Base-by-base conservation (phyloP, 1,140 invertebrate species). In the Tetraneura akinire region DNA sequence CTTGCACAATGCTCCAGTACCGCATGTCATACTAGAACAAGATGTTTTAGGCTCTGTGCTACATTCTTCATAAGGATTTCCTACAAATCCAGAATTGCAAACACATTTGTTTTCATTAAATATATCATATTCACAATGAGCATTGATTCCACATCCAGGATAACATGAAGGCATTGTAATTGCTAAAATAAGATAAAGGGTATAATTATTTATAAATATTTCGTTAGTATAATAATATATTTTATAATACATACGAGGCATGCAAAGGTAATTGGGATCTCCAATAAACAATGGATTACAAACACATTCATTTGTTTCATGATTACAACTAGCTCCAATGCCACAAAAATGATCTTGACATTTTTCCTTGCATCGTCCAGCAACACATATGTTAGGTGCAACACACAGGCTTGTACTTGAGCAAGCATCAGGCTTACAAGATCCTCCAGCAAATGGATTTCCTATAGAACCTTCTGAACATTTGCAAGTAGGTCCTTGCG, bases 21-120 rank as follows among this genome's bases (percentile, higher is more conserved):
- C 93, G 86, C 94, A 96, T 66, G 93, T 94, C 32, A 89, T 89
- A 11, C 91, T 92, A 78, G 93, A 89, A 86, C 94, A 96, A n/a
- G 91, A 90, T 80, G 90, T 90, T 83, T 90, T 94, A 14, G 94
- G 92, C 85, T 95, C 94, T 29, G 88, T 83, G 1, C 92, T 93
- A 83, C 93, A 94, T 83, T 92, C 90, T 84, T 92, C 91, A 84
- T 92, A 94, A 9, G 94, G 93, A 88, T 95, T 94, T 82, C 94
- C 94, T 83, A 89, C 87, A 49, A 92, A 89, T 74, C 91, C 91
- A 49, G 87, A 83, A 66, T 88, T 89, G 85, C 93, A 95, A 37
- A 88, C 88, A 84, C 93, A 95, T 37, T 94, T 89, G 14, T 93
- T 92, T 80, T 90, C 89, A 83, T 94, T 93, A 71, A 90, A 88